These are phyloP conservation scores for Gastracanthus pulcherrimus DNA, from an alignment of 2,888 invertebrate genomes.

Conservation along the genomic window DNA sequence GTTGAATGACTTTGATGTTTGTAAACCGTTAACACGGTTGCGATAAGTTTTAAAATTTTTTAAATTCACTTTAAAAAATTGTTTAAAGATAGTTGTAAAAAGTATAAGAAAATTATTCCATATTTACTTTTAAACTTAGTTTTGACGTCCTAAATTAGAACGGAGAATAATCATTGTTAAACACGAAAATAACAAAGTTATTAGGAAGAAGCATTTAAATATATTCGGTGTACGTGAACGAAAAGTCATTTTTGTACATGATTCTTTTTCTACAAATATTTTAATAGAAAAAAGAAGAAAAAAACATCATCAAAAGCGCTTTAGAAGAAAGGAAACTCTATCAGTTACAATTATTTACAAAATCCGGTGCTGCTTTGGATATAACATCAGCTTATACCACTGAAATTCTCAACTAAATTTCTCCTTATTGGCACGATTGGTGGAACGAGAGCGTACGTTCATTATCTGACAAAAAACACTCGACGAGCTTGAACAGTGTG, in stretches of 20 bases:
- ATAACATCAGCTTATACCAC: conserved; percentile 4
- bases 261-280: conserved; percentile 41
- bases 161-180: conserved; percentile 5
- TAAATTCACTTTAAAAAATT: conserved; percentile 31
- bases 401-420: conserved; percentile 46
- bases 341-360: conserved; percentile 52
- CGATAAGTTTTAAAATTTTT: background rate
- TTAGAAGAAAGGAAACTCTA: conserved; percentile 30
- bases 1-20: conserved; percentile 18
- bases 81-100: conserved; percentile 28
- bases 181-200: conserved; percentile 27
- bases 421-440: conserved; percentile 54
- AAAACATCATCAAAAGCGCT: conserved; percentile 9
- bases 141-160: background rate
- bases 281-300: conserved; percentile 40
- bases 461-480: conserved; percentile 23
- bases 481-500: conserved; percentile 36
- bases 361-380: conserved; percentile 32
- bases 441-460: conserved; percentile 39
- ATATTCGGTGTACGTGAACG: conserved; percentile 9
- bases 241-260: conserved; percentile 36
- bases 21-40: background rate
- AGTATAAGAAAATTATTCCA: conserved; percentile 12
- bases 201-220: conserved; percentile 40
- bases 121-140: conserved; percentile 6